Conservation (phyloP, 1,140 invertebrate species). For the Dendrolimus kikuchii region DNA sequence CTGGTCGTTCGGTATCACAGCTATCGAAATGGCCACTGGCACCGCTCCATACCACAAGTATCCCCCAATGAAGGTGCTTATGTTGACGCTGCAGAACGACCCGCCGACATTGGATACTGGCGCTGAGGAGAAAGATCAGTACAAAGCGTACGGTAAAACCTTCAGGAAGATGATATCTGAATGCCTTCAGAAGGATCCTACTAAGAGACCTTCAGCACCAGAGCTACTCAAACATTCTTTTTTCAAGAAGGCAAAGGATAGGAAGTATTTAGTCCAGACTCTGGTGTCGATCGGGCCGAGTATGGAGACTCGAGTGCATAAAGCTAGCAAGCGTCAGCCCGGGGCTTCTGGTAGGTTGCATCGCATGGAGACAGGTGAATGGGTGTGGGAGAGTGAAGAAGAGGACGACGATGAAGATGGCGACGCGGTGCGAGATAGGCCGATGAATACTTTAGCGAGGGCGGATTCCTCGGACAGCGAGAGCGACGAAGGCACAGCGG, state of each 20-base stretch:
- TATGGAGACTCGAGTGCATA: constrained; percentile 91
- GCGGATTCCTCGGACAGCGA: constrained; percentile 75
- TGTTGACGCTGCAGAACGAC: constrained; percentile 98
- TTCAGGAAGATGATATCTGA: constrained; percentile 98
- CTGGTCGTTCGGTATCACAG: constrained; percentile 99
- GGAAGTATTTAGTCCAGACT: constrained; percentile 93
- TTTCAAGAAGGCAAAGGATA: constrained; percentile 99
- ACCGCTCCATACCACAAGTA: constrained; percentile 99
- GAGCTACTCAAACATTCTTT: constrained; percentile 98
- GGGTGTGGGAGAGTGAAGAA: constrained; percentile 96
- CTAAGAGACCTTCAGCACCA: constrained; percentile 96
- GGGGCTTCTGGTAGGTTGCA: constrained; percentile 93
- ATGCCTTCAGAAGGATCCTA: constrained; percentile 96
- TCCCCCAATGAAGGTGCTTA: constrained; percentile 99
- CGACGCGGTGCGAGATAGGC: constrained; percentile 54
- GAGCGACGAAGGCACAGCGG: constrained; percentile 36
- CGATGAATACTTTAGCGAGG: constrained; percentile 73
- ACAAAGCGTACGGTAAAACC: constrained; percentile 98
- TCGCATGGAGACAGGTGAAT: constrained; percentile 95
- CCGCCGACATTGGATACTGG: constrained; percentile 92
- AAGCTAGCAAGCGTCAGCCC: constrained; percentile 88
- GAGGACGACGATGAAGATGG: constrained; percentile 67
- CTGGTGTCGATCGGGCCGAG: constrained; percentile 90
- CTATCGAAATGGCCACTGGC: constrained; percentile 99
- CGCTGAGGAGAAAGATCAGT: constrained; percentile 98